Evolutionary conservation across 2,113 vertebrate species (phyloP).

Genomic region (Callaeas wilsoni): DNA sequence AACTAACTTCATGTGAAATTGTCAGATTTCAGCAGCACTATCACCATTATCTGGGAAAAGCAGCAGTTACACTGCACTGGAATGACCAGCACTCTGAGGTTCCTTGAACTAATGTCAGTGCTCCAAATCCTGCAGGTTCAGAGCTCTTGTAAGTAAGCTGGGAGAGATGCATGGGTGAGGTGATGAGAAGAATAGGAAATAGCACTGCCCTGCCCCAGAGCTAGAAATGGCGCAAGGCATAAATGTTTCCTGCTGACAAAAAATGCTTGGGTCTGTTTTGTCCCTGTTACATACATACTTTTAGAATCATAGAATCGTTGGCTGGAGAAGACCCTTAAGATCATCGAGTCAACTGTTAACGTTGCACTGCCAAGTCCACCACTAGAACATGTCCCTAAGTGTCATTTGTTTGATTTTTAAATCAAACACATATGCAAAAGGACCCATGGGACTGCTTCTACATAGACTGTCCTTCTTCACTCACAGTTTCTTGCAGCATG

Average conservation of each 20-base stretch:
- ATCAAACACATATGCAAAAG: not conserved
- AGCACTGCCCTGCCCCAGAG: not conserved
- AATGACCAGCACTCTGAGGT: not conserved
- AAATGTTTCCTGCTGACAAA: not conserved
- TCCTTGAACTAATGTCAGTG: not conserved
- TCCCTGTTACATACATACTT: not conserved
- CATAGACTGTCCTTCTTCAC: not conserved
- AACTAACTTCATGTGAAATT: not conserved
- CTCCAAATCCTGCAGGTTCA: not conserved
- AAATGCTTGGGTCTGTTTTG: not conserved
- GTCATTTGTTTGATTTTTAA: not conserved
- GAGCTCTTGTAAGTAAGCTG: not conserved
- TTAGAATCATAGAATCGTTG: not conserved
- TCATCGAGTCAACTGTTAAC: fast-evolving
- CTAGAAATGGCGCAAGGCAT: not conserved
- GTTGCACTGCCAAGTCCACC: not conserved
- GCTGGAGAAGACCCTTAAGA: not conserved
- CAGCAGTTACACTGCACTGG: not conserved
- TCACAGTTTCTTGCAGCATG: not conserved
- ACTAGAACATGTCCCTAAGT: not conserved
- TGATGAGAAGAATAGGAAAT: not conserved
- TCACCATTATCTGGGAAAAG: not conserved
- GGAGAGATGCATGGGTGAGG: not conserved
- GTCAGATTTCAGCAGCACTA: not conserved
- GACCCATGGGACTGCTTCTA: not conserved